These are phyloP conservation scores for Apis dorsata DNA, from an alignment of 1,140 invertebrate genomes.

Conservation along the genomic window DNA sequence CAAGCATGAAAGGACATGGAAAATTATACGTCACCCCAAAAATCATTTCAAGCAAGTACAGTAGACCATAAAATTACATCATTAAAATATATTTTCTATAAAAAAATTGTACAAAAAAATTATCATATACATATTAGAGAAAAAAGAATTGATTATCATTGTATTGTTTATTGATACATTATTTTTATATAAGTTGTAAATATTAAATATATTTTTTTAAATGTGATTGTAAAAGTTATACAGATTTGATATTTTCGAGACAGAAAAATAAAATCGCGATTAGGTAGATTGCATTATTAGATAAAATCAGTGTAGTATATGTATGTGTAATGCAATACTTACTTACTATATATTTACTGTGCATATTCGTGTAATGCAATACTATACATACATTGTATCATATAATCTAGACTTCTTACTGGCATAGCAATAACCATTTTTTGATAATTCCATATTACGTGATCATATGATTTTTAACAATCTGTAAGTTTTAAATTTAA, in stretches of 20 bases:
- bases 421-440: conserved; percentile 27
- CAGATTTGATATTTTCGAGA: neutral
- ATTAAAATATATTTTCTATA: neutral
- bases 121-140: neutral
- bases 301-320: neutral
- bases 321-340: no score
- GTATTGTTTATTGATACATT: no score
- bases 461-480: conserved; percentile 1
- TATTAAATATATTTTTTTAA: no score
- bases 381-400: conserved; percentile 4
- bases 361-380: neutral
- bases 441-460: conserved; percentile 24
- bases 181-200: no score
- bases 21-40: conserved; percentile 8
- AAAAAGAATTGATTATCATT: neutral
- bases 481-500: conserved; percentile 21
- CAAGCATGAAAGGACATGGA: neutral
- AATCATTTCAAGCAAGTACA: neutral
- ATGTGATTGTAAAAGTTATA: neutral
- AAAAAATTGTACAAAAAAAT: neutral
- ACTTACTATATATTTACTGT: neutral
- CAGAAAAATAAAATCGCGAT: neutral
- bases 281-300: conserved; percentile 1
- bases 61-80: neutral
- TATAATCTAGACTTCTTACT: conserved; percentile 12